phyloP scores from a whole-genome alignment of 2,888 invertebrate genomes.

The Oxycera nigricornis region DNA sequence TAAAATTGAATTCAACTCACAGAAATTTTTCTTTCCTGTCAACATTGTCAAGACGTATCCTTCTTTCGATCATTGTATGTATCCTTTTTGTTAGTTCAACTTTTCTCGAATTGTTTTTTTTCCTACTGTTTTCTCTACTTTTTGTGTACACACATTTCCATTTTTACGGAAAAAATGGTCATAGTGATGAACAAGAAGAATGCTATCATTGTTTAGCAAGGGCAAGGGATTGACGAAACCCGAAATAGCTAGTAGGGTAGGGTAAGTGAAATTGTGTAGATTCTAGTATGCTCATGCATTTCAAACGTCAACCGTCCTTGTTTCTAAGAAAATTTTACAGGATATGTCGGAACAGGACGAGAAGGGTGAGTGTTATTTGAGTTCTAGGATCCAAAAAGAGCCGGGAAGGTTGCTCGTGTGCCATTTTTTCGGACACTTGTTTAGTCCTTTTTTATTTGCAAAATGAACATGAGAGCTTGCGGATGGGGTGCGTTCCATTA shows the following conservation, averaged over 20 bases:
- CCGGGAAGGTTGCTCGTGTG: slow-evolving; percentile 14
- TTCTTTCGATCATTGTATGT: slow-evolving; percentile 45
- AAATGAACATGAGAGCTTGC: not conserved
- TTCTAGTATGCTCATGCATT: slow-evolving; percentile 23
- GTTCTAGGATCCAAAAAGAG: slow-evolving; percentile 16
- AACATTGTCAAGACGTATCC: slow-evolving; percentile 47
- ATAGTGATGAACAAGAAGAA: slow-evolving; percentile 27
- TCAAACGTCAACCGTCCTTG: slow-evolving; percentile 11
- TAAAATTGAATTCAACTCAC: slow-evolving; percentile 47
- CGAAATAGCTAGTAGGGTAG: not conserved
- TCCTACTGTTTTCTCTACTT: not conserved
- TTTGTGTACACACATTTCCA: slow-evolving; percentile 45
- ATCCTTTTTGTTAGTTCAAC: slow-evolving; percentile 43
- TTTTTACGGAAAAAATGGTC: slow-evolving; percentile 43
- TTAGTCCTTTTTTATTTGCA: slow-evolving; percentile 38
- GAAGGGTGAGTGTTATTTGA: slow-evolving; percentile 21
- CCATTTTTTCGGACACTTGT: slow-evolving; percentile 30
- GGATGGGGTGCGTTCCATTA: slow-evolving; percentile 46
- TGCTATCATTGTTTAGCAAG: slow-evolving; percentile 8
- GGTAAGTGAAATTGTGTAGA: slow-evolving; percentile 8
- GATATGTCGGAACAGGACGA: not conserved
- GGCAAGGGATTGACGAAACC: not conserved
- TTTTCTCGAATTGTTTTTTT: slow-evolving; percentile 17
- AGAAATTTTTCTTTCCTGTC: slow-evolving; percentile 47
- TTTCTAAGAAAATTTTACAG: slow-evolving; percentile 6